Evolutionary conservation across 2,888 invertebrate genomes (phyloP).

Genomic region (Gerris lacustris): DNA sequence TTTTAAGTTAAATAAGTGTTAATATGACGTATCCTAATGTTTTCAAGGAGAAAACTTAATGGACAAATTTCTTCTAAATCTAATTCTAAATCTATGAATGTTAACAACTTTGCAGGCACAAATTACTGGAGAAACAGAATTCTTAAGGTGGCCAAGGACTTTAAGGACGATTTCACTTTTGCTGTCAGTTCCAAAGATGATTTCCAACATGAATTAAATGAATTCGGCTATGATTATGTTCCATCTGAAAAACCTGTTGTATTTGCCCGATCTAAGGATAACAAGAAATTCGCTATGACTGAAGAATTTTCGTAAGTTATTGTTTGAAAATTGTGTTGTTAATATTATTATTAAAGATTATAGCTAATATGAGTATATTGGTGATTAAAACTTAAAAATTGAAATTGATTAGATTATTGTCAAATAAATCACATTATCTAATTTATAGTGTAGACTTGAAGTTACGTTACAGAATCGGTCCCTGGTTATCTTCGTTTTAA

Average conservation of each 20-base stretch:
- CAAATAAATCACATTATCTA: no score
- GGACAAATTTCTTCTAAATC: no score
- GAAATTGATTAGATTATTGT: no score
- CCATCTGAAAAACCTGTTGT: constrained; percentile 82
- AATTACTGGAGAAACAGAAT: constrained; percentile 98
- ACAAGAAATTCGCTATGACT: constrained; percentile 79
- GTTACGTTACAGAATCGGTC: no score
- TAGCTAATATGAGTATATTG: no score
- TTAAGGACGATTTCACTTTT: constrained; percentile 57
- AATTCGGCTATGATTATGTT: constrained; percentile 79
- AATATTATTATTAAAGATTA: constrained; percentile 4
- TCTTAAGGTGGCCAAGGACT: constrained; percentile 71
- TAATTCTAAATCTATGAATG: no score
- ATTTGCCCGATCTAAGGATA: constrained; percentile 66
- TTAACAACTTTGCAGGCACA: constrained; percentile 45
- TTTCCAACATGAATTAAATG: constrained; percentile 86
- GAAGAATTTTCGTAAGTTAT: constrained; percentile 71
- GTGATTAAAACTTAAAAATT: no score
- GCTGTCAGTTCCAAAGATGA: constrained; percentile 87
- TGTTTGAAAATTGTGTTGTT: constrained; percentile 3
- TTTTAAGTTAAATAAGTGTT: no score
- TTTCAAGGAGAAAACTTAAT: no score
- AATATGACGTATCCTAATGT: no score
- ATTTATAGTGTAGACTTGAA: no score
- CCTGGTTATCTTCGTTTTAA: no score